phyloP scores from a whole-genome alignment of 2,797 vertebrate species.

The Lerista edwardsae region DNA sequence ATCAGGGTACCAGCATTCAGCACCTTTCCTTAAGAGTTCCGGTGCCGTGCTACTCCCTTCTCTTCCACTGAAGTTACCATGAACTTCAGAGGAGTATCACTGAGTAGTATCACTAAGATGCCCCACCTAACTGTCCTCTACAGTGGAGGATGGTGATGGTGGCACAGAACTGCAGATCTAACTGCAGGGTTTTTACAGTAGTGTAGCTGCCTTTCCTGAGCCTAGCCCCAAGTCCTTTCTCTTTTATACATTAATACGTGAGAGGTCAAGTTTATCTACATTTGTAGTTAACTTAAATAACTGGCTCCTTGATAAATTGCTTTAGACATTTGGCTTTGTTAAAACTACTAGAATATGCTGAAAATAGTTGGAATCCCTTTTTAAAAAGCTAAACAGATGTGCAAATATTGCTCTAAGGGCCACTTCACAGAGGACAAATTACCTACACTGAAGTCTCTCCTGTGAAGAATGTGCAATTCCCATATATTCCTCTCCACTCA shows the following conservation, averaged over 20 bases:
- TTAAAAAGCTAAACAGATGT: constrained; percentile 66
- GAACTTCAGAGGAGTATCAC: neutral
- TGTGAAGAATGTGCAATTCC: neutral
- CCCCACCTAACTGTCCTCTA: neutral
- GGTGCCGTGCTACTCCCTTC: neutral
- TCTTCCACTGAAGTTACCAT: neutral
- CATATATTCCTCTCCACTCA: neutral
- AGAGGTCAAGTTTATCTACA: constrained; percentile 61
- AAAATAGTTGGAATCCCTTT: constrained; percentile 26
- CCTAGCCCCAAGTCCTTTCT: neutral
- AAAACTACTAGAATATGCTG: neutral
- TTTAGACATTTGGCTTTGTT: constrained; percentile 60
- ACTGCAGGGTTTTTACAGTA: neutral
- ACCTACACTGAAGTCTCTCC: neutral
- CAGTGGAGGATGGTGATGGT: neutral
- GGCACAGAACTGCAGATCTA: neutral
- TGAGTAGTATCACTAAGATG: neutral
- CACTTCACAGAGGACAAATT: constrained; percentile 17
- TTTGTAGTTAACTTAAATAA: constrained; percentile 61
- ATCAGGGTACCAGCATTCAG: neutral
- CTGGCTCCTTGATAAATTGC: constrained; percentile 50
- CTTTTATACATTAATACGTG: constrained; percentile 45
- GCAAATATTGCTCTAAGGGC: constrained; percentile 54
- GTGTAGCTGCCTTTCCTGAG: neutral
- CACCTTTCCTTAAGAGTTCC: neutral